Conservation (phyloP, 2,888 invertebrate genomes). For the Dasysyrphus tricinctus region DNA sequence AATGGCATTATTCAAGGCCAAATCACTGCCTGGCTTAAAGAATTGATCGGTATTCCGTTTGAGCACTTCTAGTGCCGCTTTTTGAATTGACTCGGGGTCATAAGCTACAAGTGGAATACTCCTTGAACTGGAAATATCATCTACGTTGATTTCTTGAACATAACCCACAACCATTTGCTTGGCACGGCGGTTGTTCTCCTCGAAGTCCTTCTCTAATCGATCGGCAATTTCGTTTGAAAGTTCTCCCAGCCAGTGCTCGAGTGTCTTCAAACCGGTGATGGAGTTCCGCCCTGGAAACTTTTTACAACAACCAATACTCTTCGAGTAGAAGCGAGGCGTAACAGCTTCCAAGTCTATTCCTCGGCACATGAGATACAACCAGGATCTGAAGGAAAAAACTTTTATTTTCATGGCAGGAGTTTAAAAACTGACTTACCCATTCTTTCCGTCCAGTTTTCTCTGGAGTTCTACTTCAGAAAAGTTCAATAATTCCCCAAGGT, state of each 20-base stretch:
- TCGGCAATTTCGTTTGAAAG: constrained; percentile 93
- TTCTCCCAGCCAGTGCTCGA: constrained; percentile 92
- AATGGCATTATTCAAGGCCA: constrained; percentile 85
- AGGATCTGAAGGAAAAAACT: constrained; percentile 85
- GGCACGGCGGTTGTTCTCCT: constrained; percentile 92
- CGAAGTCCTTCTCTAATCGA: constrained; percentile 90
- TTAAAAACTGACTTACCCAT: constrained; percentile 87
- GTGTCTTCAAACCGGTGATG: constrained; percentile 87
- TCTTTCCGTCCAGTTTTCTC: constrained; percentile 91
- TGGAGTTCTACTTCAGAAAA: constrained; percentile 90
- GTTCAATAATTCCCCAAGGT: constrained; percentile 90
- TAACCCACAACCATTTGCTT: constrained; percentile 90
- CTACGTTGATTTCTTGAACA: constrained; percentile 85
- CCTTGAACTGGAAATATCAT: constrained; percentile 87
- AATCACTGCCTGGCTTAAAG: constrained; percentile 79
- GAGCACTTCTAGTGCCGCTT: constrained; percentile 87
- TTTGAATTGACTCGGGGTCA: constrained; percentile 87
- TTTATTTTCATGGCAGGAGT: neutral
- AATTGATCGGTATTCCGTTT: constrained; percentile 85
- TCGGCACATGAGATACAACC: constrained; percentile 93
- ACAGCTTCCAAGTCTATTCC: constrained; percentile 96
- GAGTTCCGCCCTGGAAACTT: constrained; percentile 93
- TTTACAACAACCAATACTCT: constrained; percentile 98
- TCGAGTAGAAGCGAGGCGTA: constrained; percentile 91
- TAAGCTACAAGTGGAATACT: constrained; percentile 86